Conservation (phyloP, 2,113 vertebrate species). For the Xenotilapia leptura region DNA sequence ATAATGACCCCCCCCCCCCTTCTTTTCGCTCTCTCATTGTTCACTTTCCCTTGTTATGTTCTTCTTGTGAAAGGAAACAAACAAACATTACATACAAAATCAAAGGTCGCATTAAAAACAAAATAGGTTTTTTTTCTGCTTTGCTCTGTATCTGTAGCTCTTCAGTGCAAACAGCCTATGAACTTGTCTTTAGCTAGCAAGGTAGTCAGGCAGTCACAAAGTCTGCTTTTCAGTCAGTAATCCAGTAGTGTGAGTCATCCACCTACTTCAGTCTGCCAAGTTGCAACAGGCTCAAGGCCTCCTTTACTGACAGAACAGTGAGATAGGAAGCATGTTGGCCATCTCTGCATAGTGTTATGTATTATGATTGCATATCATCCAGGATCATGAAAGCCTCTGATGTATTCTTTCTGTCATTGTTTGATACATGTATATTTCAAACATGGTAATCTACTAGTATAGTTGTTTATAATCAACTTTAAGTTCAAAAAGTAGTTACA, state of each 20-base stretch:
- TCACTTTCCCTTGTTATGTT: not conserved
- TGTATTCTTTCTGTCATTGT: not conserved
- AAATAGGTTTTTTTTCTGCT: not conserved
- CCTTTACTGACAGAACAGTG: not conserved
- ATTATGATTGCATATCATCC: not conserved
- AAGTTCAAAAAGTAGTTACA: not conserved
- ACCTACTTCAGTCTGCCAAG: slow-evolving; percentile 5
- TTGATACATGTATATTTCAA: not conserved
- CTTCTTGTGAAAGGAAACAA: not conserved
- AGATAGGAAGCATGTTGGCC: not conserved
- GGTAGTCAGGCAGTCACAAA: not conserved
- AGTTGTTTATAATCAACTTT: not conserved
- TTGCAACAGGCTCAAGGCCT: slow-evolving; percentile 4
- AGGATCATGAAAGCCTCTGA: not conserved
- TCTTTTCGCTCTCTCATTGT: not conserved
- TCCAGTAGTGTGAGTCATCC: slow-evolving; percentile 21
- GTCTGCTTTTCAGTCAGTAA: not conserved
- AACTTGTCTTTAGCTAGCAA: not conserved
- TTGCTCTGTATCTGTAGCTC: not conserved
- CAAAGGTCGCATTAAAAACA: not conserved
- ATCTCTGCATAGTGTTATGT: not conserved
- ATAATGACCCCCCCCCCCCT: not conserved
- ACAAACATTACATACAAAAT: not conserved
- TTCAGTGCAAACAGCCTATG: not conserved
- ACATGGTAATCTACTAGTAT: not conserved